Conservation (phyloP, 2,113 vertebrate species). For the Gila orcuttii region DNA sequence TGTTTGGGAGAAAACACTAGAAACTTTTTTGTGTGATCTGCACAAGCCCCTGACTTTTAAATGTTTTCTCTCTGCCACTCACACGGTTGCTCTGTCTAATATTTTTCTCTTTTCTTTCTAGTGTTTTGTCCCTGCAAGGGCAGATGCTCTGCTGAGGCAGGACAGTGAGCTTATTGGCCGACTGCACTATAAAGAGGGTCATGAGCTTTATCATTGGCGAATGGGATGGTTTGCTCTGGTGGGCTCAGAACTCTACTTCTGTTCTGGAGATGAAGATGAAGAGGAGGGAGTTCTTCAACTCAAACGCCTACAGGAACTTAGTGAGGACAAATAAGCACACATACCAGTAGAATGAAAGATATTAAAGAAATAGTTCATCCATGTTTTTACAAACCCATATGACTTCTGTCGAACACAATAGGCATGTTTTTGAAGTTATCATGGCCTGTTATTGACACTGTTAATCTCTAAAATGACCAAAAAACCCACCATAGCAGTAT, state of each 20-base stretch:
- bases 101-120: constrained; percentile 62
- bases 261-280: constrained; percentile 74
- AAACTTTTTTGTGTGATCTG: constrained; percentile 49
- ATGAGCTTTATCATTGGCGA: constrained; percentile 89
- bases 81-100: not conserved
- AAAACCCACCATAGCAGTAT: not conserved
- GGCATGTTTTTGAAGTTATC: not conserved
- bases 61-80: constrained; percentile 11
- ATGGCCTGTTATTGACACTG: not conserved
- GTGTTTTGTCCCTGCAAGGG: constrained; percentile 85
- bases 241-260: constrained; percentile 84
- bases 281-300: constrained; percentile 84
- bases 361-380: not conserved
- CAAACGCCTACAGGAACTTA: constrained; percentile 91
- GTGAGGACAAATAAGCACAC: constrained; percentile 75
- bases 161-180: constrained; percentile 88
- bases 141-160: constrained; percentile 79
- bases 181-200: constrained; percentile 92
- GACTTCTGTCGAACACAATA: not conserved
- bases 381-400: not conserved
- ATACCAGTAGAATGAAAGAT: constrained; percentile 6
- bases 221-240: constrained; percentile 91
- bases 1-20: constrained; percentile 50
- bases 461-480: not conserved
- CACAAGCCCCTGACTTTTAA: constrained; percentile 26